Conservation (phyloP, 2,113 vertebrate genomes). For the Suricata suricatta region DNA sequence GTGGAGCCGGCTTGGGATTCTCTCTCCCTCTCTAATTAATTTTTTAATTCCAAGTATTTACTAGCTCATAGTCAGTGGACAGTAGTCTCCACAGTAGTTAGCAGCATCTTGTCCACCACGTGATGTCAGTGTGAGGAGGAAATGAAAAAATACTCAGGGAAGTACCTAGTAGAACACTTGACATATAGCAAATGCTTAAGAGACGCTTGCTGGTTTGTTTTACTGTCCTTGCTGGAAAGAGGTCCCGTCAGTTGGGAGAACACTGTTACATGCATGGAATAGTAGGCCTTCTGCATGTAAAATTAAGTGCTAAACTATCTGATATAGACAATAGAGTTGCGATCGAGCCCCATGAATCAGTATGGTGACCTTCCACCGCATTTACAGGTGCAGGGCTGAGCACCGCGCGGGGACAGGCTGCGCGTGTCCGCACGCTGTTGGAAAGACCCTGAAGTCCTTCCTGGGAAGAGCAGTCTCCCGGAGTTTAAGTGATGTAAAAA, state of each 20-base stretch:
- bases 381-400: neutral
- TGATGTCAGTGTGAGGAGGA: neutral
- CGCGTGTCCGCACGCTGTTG: rapidly evolving
- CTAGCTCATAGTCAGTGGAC: neutral
- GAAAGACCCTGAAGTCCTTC: neutral
- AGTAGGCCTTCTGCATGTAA: too few relatives aligned
- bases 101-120: rapidly evolving
- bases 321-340: rapidly evolving
- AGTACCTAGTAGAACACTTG: neutral
- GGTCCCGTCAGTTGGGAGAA: neutral
- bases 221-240: neutral
- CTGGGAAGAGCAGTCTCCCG: neutral
- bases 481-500: neutral
- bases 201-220: neutral
- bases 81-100: rapidly evolving
- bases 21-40: too few relatives aligned
- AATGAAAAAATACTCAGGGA: neutral
- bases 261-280: rapidly evolving
- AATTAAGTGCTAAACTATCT: neutral
- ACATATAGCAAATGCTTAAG: neutral
- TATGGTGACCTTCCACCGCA: rapidly evolving
- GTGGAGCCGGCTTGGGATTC: too few relatives aligned
- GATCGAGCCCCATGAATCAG: rapidly evolving
- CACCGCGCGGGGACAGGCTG: rapidly evolving
- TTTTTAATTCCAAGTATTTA: too few relatives aligned